These are phyloP conservation scores for Andrena bicolor DNA, from an alignment of 2,888 invertebrate species.

Conservation along the genomic window DNA sequence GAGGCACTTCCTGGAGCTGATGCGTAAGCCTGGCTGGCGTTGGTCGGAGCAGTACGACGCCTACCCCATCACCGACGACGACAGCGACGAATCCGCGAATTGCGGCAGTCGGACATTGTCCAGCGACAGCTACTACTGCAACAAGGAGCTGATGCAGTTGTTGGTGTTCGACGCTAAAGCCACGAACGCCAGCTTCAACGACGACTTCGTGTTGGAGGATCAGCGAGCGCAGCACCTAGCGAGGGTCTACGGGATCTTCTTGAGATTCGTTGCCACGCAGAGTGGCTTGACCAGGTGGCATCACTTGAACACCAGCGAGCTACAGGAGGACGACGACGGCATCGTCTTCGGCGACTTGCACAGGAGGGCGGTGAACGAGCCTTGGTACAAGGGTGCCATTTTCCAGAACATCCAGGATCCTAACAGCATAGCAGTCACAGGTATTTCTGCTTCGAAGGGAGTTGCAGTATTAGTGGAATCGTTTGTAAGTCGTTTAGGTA, in stretches of 20 bases:
- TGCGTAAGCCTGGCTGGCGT: conserved; percentile 87
- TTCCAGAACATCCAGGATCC: conserved; percentile 92
- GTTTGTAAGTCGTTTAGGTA: too few relatives aligned
- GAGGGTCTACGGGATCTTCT: conserved; percentile 89
- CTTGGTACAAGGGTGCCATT: conserved; percentile 96
- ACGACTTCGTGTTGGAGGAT: conserved; percentile 65
- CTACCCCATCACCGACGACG: conserved; percentile 58
- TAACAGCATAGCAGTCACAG: conserved; percentile 85
- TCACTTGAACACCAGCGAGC: conserved; percentile 68
- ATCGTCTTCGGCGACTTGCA: conserved; percentile 92
- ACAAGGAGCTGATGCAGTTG: conserved; percentile 93
- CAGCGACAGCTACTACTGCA: conserved; percentile 92
- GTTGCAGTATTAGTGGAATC: too few relatives aligned
- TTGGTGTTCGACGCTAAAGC: conserved; percentile 95
- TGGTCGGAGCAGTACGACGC: conserved; percentile 88
- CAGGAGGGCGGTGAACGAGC: conserved; percentile 93
- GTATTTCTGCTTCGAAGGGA: conserved; percentile 61
- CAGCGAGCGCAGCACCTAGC: conserved; percentile 85
- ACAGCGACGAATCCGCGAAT: conserved; percentile 74
- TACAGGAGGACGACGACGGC: conserved; percentile 55
- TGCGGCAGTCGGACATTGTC: conserved; percentile 86
- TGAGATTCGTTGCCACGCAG: conserved; percentile 94
- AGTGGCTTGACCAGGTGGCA: conserved; percentile 96
- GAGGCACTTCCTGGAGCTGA: conserved; percentile 90
- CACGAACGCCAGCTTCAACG: conserved; percentile 86